Evolutionary conservation across 2,888 invertebrate species (phyloP).

Genomic region (Carabus problematicus): DNA sequence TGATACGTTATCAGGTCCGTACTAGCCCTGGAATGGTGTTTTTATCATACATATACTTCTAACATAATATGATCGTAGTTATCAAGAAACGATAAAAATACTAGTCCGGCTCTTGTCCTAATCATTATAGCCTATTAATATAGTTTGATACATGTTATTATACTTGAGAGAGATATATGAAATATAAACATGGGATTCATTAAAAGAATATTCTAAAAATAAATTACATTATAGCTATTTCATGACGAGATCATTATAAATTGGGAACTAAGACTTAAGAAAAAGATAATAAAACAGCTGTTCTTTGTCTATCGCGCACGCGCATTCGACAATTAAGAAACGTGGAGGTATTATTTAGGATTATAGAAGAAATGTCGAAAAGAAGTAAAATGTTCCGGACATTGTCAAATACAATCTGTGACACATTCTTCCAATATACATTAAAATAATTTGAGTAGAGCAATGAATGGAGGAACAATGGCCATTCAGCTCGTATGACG

Average conservation of each 20-base stretch:
- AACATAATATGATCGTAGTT: too few relatives aligned
- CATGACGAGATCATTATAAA: conserved; percentile 17
- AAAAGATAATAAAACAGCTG: conserved; percentile 20
- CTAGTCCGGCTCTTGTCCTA: conserved; percentile 14
- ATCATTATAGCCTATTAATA: conserved; percentile 26
- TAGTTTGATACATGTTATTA: conserved; percentile 33
- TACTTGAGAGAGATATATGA: conserved; percentile 35
- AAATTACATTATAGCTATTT: conserved; percentile 29
- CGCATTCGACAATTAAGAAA: conserved; percentile 8
- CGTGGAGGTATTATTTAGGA: too few relatives aligned
- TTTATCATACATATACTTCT: too few relatives aligned
- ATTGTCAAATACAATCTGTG: too few relatives aligned
- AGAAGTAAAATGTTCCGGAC: too few relatives aligned
- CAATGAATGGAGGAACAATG: too few relatives aligned
- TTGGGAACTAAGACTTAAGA: conserved; percentile 13
- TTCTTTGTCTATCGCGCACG: conserved; percentile 13
- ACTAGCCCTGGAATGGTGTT: neutral
- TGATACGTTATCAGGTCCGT: conserved; percentile 15
- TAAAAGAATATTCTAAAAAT: conserved; percentile 33
- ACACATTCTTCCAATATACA: too few relatives aligned
- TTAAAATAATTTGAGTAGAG: too few relatives aligned
- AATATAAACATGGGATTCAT: conserved; percentile 30
- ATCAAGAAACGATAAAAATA: neutral
- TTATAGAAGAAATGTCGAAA: too few relatives aligned
- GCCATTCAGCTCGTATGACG: too few relatives aligned